These are phyloP conservation scores for Epizoanthus illoricatus DNA, from an alignment of 92 coral and sea anemone species.

Conservation along the genomic window DNA sequence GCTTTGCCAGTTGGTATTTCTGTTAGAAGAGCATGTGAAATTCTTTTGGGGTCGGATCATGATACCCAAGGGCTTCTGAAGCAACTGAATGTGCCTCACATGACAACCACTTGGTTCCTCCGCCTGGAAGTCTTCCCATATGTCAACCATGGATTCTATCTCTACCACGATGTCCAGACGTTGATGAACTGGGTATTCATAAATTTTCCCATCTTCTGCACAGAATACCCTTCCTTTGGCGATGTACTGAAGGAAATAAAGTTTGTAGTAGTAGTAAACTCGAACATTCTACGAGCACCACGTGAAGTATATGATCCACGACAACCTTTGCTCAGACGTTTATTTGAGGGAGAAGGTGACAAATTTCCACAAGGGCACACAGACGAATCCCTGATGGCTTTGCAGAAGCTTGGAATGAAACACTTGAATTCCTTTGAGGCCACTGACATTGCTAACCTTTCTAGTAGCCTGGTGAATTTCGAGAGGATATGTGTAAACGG, in stretches of 20 bases:
- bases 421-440: conserved; percentile 3
- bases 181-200: conserved; percentile 37
- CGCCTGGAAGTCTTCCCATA: conserved; percentile 19
- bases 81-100: conserved; percentile 1
- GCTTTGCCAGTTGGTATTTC: conserved; percentile 18
- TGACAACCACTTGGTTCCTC: conserved; percentile 24
- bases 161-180: background rate
- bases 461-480: conserved; percentile 24
- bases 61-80: conserved; percentile 20
- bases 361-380: conserved; percentile 26
- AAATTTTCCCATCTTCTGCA: background rate
- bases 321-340: background rate
- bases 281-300: conserved; percentile 11
- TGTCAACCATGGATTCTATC: conserved; percentile 13
- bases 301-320: conserved; percentile 12
- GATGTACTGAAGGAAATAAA: conserved; percentile 17
- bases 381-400: conserved; percentile 12
- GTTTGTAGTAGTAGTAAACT: conserved; percentile 18
- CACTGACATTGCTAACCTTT: conserved; percentile 45
- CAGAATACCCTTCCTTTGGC: background rate
- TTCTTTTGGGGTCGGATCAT: conserved; percentile 27
- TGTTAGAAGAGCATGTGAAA: conserved; percentile 1
- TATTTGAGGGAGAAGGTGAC: conserved; percentile 13
- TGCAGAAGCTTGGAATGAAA: conserved; percentile 29
- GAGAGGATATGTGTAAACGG: conserved; percentile 24